A percentile compares a stretch with the other conserved stretches of the same genome.
phyloP scores from a whole-genome alignment of 2,888 invertebrate genomes.

The Pristionchus entomophagus region DNA sequence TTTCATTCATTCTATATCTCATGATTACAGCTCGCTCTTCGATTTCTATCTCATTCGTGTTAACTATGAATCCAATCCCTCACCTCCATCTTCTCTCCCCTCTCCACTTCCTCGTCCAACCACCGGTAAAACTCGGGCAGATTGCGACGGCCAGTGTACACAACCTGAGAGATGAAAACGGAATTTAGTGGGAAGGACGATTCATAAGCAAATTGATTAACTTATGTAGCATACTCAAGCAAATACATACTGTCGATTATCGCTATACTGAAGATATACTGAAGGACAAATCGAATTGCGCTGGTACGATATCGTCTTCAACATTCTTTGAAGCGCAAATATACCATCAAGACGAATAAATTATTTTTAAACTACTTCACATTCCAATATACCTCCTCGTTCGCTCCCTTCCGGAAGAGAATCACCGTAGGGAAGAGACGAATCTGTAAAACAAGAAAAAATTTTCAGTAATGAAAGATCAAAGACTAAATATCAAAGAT shows the following conservation, averaged over 20 bases:
- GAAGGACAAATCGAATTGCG: too few relatives aligned
- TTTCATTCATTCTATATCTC: too few relatives aligned
- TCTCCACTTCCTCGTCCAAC: not conserved
- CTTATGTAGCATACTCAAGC: not conserved
- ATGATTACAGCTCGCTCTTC: too few relatives aligned
- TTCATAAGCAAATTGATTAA: not conserved
- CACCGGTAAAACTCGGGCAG: not conserved
- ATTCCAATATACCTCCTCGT: slow-evolving; percentile 11
- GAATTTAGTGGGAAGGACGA: not conserved
- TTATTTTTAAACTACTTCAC: not conserved
- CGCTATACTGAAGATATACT: too few relatives aligned
- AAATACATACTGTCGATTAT: too few relatives aligned
- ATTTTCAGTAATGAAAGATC: not conserved
- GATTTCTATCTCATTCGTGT: too few relatives aligned
- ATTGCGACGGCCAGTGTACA: not conserved
- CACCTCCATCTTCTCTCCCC: not conserved
- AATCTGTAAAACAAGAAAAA: slow-evolving; percentile 34
- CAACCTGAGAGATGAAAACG: not conserved
- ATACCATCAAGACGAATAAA: not conserved
- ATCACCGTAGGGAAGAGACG: slow-evolving; percentile 52
- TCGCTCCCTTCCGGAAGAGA: slow-evolving; percentile 48
- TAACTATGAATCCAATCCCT: not conserved
- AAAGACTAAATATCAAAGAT: not conserved
- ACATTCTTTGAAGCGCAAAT: too few relatives aligned
- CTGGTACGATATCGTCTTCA: too few relatives aligned